phyloP scores from a whole-genome alignment of 2,113 vertebrate species.

The Clarias macrocephalus region DNA sequence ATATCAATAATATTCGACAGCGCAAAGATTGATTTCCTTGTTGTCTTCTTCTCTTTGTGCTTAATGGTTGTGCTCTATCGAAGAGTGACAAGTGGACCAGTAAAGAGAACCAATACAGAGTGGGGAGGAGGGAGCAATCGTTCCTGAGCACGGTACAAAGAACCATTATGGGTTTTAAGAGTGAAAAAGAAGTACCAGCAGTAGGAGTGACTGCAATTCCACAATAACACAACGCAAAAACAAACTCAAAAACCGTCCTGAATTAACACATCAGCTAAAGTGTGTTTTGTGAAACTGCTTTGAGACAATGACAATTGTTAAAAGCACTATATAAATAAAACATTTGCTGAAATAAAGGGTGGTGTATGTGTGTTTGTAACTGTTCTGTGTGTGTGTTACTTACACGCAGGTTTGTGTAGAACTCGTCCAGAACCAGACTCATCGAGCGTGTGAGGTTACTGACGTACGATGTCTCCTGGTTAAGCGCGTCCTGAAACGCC shows the following conservation, averaged over 20 bases:
- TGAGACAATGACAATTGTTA: no score
- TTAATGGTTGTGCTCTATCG: no score
- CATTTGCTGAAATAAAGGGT: neutral
- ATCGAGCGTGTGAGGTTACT: constrained; percentile 96
- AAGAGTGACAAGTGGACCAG: no score
- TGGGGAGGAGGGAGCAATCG: no score
- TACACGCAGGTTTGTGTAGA: constrained; percentile 90
- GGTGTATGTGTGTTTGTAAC: neutral
- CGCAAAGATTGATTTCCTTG: no score
- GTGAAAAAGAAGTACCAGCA: neutral
- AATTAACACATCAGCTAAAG: neutral
- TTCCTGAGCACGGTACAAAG: neutral
- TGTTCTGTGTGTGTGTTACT: neutral
- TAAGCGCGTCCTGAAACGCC: constrained; percentile 92
- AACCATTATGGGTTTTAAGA: neutral
- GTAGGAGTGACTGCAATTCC: neutral
- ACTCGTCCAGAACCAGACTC: constrained; percentile 96
- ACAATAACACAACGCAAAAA: neutral
- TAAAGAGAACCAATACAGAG: no score
- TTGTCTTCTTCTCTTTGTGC: no score
- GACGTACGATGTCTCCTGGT: constrained; percentile 90
- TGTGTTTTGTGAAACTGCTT: neutral
- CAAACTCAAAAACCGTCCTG: neutral
- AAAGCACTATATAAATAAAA: no score
- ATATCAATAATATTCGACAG: no score